Conservation (phyloP, 2,797 vertebrate genomes). For the Delichon dasypus region DNA sequence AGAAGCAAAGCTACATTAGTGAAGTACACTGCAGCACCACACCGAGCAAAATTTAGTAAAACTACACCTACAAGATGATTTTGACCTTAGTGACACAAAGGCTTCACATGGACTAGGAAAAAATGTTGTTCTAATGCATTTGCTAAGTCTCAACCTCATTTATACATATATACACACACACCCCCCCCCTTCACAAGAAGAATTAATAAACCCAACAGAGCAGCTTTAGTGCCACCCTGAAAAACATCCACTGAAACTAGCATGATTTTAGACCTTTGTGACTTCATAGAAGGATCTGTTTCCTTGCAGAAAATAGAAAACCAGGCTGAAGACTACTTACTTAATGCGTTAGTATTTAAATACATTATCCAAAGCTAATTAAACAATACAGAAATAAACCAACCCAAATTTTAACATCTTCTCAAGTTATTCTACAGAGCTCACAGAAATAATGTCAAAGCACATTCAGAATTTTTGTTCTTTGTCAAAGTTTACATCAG, state of each 20-base stretch:
- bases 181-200: background rate
- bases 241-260: background rate
- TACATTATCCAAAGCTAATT: background rate
- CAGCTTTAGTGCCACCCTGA: background rate
- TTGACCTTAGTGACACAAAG: background rate
- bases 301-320: background rate
- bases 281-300: background rate
- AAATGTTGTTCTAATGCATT: background rate
- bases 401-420: background rate
- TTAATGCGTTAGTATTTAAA: background rate
- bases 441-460: background rate
- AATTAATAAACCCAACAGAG: background rate
- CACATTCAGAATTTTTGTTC: background rate
- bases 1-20: background rate
- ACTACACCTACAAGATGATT: background rate
- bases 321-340: background rate
- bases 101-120: background rate
- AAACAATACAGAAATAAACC: background rate
- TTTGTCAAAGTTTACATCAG: background rate
- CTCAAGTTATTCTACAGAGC: background rate
- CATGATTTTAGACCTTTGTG: background rate
- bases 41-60: background rate
- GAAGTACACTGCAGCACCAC: background rate
- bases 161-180: background rate
- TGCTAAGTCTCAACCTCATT: background rate